These are phyloP conservation scores for Pseudomugil gertrudae DNA, from an alignment of 2,797 vertebrate species.

Conservation along the genomic window DNA sequence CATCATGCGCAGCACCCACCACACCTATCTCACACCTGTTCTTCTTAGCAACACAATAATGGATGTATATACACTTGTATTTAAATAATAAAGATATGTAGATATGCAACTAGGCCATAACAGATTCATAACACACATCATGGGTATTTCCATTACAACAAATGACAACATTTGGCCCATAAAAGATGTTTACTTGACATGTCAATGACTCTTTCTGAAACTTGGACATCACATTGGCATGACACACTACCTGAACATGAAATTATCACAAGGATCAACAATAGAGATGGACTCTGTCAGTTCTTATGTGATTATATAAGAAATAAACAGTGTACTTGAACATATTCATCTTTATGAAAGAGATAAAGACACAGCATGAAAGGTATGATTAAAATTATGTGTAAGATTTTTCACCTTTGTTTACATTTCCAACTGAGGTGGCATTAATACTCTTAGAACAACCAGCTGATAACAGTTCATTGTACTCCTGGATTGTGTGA, in stretches of 20 bases:
- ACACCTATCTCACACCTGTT: neutral
- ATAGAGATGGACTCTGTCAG: neutral
- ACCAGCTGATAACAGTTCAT: neutral
- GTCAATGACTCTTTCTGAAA: neutral
- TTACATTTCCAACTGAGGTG: neutral
- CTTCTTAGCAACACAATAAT: too few species aligned
- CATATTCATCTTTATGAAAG: neutral
- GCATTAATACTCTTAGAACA: neutral
- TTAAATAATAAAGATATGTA: neutral
- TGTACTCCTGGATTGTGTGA: neutral
- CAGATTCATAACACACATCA: neutral
- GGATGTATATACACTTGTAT: neutral
- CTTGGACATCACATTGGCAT: neutral
- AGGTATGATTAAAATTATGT: neutral
- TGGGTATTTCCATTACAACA: slow-evolving; percentile 33
- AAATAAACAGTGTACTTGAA: neutral
- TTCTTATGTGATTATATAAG: neutral
- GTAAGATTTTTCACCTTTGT: neutral
- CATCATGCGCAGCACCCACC: neutral
- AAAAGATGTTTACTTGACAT: neutral
- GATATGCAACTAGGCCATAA: slow-evolving; percentile 39
- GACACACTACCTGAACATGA: neutral
- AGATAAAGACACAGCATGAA: too few species aligned
- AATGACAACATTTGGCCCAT: slow-evolving; percentile 6
- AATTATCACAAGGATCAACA: neutral